Percentiles rank a stretch among this genome's conserved stretches.
Evolutionary conservation across 2,888 invertebrate genomes (phyloP).

Genomic region (Erebia epiphron): DNA sequence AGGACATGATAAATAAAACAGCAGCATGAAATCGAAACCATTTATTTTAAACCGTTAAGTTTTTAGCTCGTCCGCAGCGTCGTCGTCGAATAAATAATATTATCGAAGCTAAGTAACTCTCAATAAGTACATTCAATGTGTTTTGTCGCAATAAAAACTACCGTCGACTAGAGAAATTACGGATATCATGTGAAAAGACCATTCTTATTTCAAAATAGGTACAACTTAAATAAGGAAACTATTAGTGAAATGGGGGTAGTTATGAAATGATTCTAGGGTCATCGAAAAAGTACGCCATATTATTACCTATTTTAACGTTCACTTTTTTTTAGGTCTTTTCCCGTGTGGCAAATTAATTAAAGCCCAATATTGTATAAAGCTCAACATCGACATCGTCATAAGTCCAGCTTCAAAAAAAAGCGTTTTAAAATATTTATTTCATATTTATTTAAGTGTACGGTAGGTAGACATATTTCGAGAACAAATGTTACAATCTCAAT

Average conservation of each 20-base stretch:
- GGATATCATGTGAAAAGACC: slow-evolving; percentile 45
- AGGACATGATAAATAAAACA: slow-evolving; percentile 44
- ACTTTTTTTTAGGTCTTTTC: no score
- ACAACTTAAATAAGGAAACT: background rate
- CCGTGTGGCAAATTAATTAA: no score
- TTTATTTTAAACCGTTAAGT: slow-evolving; percentile 58
- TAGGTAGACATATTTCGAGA: no score
- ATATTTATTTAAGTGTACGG: no score
- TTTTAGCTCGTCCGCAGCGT: slow-evolving; percentile 44
- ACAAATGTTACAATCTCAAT: no score
- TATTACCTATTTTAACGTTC: background rate
- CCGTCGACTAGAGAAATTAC: slow-evolving; percentile 55
- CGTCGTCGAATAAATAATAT: slow-evolving; percentile 56
- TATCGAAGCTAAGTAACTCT: slow-evolving; percentile 60
- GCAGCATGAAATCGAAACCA: slow-evolving; percentile 63
- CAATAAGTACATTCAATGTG: slow-evolving; percentile 52
- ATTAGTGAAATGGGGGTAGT: background rate
- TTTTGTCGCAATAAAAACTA: slow-evolving; percentile 61
- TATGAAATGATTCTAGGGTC: background rate
- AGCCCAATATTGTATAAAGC: no score
- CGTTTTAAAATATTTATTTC: no score
- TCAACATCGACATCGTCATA: no score
- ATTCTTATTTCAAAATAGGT: slow-evolving; percentile 25
- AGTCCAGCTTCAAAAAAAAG: no score
- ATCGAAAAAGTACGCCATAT: slow-evolving; percentile 8